Percentiles rank a stretch among this genome's conserved stretches.
Conservation (phyloP, 2,797 vertebrate genomes). For the Masticophis lateralis region DNA sequence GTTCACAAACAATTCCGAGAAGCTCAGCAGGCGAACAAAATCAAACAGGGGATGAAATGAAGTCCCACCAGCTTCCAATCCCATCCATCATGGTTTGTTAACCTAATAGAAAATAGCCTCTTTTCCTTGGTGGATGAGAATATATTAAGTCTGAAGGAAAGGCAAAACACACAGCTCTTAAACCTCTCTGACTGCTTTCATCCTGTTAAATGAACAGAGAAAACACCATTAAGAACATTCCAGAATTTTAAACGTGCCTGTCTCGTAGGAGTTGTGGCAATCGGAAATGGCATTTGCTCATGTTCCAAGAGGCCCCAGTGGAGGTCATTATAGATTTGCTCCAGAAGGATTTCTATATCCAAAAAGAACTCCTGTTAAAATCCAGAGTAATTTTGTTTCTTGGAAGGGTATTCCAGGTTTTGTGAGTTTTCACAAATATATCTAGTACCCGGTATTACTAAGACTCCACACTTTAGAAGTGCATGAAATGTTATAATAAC, state of each 20-base stretch:
- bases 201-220: neutral
- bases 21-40: neutral
- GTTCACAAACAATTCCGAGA: neutral
- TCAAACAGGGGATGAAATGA: constrained; percentile 11
- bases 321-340: neutral
- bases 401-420: neutral
- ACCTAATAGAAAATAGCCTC: neutral
- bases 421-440: constrained; percentile 2
- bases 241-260: accelerated
- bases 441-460: accelerated
- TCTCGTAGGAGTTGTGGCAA: neutral
- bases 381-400: neutral
- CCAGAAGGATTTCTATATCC: accelerated
- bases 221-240: neutral
- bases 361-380: neutral
- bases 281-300: constrained; percentile 16
- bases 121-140: neutral
- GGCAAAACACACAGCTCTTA: neutral
- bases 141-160: neutral
- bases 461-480: neutral
- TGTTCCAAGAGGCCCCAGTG: neutral
- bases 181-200: neutral
- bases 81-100: neutral
- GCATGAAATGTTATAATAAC: neutral
- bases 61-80: neutral